Percentiles rank a stretch among this genome's conserved stretches.
phyloP scores from a whole-genome alignment of 2,888 invertebrate species.

The Trissolcus brochymenae region DNA sequence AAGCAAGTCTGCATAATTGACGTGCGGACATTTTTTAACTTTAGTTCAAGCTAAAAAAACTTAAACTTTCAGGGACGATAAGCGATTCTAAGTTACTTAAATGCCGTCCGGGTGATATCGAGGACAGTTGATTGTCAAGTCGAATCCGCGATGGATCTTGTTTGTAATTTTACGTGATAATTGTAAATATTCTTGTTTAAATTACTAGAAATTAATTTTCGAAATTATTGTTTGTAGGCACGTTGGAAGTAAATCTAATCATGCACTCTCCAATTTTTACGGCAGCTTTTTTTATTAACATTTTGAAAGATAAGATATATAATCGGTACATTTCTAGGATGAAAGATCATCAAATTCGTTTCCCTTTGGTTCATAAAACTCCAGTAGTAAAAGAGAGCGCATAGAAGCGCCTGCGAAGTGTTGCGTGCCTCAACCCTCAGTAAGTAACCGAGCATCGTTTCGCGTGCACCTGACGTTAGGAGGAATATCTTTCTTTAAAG shows the following conservation, averaged over 20 bases:
- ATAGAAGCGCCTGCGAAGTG: slow-evolving; percentile 41
- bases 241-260: no score
- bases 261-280: no score
- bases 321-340: neutral
- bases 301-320: neutral
- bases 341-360: neutral
- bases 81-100: slow-evolving; percentile 32
- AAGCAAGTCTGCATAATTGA: slow-evolving; percentile 38
- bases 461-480: slow-evolving; percentile 54
- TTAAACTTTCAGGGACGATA: slow-evolving; percentile 43
- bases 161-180: neutral
- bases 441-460: slow-evolving; percentile 55
- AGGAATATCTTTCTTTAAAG: slow-evolving; percentile 24
- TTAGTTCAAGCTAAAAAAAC: slow-evolving; percentile 13
- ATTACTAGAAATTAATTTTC: no score
- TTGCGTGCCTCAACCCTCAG: slow-evolving; percentile 56
- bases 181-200: neutral
- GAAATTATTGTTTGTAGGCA: no score
- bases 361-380: slow-evolving; percentile 23
- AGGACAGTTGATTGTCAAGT: slow-evolving; percentile 24
- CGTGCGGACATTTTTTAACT: slow-evolving; percentile 21
- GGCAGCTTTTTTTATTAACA: no score
- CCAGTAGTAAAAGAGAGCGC: slow-evolving; percentile 37
- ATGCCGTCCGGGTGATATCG: slow-evolving; percentile 20
- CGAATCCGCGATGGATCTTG: no score